Evolutionary conservation across 2,888 invertebrate species (phyloP), one percentile per base, ranked within the genome.

Genomic region (Exocentrus adspersus): DNA sequence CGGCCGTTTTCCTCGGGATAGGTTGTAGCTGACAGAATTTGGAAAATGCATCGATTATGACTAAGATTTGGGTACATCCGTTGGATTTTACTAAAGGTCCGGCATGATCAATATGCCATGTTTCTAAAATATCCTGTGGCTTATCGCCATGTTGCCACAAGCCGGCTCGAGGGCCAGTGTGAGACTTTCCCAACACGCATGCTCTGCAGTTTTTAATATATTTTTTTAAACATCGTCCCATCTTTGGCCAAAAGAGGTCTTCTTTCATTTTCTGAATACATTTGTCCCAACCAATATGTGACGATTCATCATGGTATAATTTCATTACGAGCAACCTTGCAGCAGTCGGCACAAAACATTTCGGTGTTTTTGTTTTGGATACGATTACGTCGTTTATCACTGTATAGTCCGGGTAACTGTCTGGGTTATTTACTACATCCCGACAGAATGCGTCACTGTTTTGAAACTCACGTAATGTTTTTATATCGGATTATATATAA

Each of bases 31-130:
- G 30, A 24, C 60, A 63, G 45, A 57, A 64, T 28, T 60, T 63
- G 14, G 63, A 58, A 57, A 64, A 69, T 1, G 64, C 61, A 10
- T 46, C 58, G 9, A 67, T 67, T 10, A 48, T 51, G 10, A 64
- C 59, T 5, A 24, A 7, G 24, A 24, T 24, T 24, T 24, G 24
- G 7, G 24, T 24, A 7, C 24, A 24, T 24, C 14, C 59, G 46
- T 32, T 6, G n/a, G 37, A 37, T 2, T 37, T 37, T 9, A 68
- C 65, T 28, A 71, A 50, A 16, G 72, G 69, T 7, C 72, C 70
- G 19, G 70, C 72, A 53, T 71, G 67, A 46, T 67, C 72, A 30
- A 71, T 69, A 51, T 72, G 69, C 67, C 67, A 72, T 5, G 60
- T 52, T 7, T 72, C 52, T 20, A 72, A 42, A 20, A 59, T 61